Base-by-base conservation (phyloP, 1,140 invertebrate genomes). In the Dendroctonus ponderosae region DNA sequence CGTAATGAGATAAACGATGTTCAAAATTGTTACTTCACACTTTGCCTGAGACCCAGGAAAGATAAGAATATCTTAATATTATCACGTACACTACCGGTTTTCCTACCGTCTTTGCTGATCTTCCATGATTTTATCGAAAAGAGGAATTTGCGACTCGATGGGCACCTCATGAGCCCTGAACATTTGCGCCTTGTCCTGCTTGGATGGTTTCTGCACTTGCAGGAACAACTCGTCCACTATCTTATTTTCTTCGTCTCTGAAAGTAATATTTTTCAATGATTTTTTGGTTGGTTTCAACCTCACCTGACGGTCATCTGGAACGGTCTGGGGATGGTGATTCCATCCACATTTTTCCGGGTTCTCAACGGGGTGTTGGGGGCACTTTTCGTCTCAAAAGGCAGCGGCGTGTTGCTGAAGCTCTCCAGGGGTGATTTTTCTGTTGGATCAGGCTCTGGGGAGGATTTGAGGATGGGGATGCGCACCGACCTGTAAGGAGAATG, bases 221-320 rank as follows among this genome's bases (percentile, higher is more conserved):
- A 77, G 78, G 70, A 76, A 75, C 64, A 81, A 74, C 70, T 82
- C 80, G 46, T 80, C 80, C 3, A 84, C 75, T 37, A 83, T 84
- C 69, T 84, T 84, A 67, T 84, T 83, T 51, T 85, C 85, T 73
- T 87, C 84, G 70, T 88, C 86, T 75, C 87, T 89, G 57, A 62
- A 81, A 76, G n/a, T n/a, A n/a, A n/a, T n/a, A n/a, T n/a, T n/a
- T n/a, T n/a, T 8, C 7, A n/a, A 51, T 15, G 12, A n/a, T 4
- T 5, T 15, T 51, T 3, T 11, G 9, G 50, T 12, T 51, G 8
- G 8, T 51, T 8, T 44, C 7, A 9, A 51, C 12, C 50, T 51
- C 79, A 87, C 87, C 85, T 85, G 68, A 85, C 77, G 3, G 85
- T 86, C 82, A 88, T 87, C 75, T 83, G 82, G 77, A 88, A 88